These are phyloP conservation scores for Trachelus tabidus DNA, from an alignment of 2,888 invertebrate species.

Conservation along the genomic window DNA sequence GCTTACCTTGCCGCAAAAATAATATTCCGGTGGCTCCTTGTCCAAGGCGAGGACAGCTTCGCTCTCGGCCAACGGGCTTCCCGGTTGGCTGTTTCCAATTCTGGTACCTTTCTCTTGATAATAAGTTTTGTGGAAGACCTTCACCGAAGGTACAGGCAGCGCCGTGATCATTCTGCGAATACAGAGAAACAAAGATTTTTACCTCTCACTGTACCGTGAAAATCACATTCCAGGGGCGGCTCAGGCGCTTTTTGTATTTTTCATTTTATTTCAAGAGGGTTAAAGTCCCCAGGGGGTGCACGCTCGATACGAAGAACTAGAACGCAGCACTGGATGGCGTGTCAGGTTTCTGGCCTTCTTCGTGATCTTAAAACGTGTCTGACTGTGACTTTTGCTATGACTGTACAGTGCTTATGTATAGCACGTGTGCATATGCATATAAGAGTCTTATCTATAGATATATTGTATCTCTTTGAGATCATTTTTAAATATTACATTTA, in stretches of 20 bases:
- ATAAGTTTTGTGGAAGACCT: conserved; percentile 62
- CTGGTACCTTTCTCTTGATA: conserved; percentile 59
- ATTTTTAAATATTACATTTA: not conserved
- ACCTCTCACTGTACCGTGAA: not conserved
- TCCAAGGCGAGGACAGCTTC: conserved; percentile 57
- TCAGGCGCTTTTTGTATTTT: not conserved
- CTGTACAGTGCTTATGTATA: not conserved
- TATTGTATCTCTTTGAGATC: not conserved
- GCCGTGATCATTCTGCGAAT: conserved; percentile 59
- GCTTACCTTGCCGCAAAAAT: conserved; percentile 58
- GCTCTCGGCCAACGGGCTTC: conserved; percentile 58
- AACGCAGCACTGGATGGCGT: conserved; percentile 14
- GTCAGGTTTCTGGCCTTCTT: not conserved
- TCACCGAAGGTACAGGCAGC: conserved; percentile 60
- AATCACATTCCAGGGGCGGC: not conserved
- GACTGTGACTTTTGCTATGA: not conserved
- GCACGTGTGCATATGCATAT: not conserved
- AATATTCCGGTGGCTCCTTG: conserved; percentile 59
- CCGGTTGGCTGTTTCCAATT: conserved; percentile 57
- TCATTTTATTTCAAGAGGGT: not conserved
- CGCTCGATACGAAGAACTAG: conserved; percentile 37
- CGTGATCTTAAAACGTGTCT: not conserved
- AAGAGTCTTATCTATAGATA: not conserved
- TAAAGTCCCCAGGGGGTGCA: not conserved
- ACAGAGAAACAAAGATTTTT: not conserved